A percentile compares a stretch with the other conserved stretches of the same genome.
phyloP scores from a whole-genome alignment of 1,140 invertebrate genomes.

The Drusus annulatus region DNA sequence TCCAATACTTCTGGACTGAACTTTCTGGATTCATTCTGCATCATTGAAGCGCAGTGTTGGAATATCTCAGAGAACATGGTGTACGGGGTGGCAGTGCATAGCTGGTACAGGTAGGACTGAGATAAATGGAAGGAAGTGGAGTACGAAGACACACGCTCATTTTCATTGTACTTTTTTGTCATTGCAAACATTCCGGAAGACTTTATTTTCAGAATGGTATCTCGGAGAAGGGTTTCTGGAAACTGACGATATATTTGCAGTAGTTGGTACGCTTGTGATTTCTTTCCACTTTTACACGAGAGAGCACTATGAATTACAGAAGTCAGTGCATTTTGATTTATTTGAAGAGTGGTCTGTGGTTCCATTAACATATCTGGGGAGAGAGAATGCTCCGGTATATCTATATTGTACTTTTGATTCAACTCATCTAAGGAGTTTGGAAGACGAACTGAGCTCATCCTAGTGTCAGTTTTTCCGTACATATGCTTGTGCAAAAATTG shows the following conservation, averaged over 20 bases:
- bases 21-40: not conserved
- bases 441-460: conserved; percentile 8
- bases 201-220: conserved; percentile 72
- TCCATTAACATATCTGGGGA: not conserved
- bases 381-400: not conserved
- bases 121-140: conserved; percentile 48
- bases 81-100: conserved; percentile 26
- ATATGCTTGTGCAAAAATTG: conserved; percentile 42
- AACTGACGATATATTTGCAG: conserved; percentile 79
- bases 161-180: conserved; percentile 63
- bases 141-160: conserved; percentile 5
- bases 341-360: not conserved
- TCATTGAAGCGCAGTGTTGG: conserved; percentile 1
- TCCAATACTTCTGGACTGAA: conserved; percentile 27
- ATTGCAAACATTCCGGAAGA: conserved; percentile 72
- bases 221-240: conserved; percentile 73
- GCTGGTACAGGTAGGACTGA: conserved; percentile 34
- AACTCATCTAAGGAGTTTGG: conserved; percentile 42
- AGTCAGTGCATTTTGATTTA: conserved; percentile 17
- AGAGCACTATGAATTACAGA: conserved; percentile 74
- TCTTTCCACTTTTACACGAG: conserved; percentile 72
- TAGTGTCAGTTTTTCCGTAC: conserved; percentile 25
- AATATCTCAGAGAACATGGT: conserved; percentile 44
- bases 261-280: conserved; percentile 74
- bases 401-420: conserved; percentile 29